Evolutionary conservation across 2,797 vertebrate species (phyloP).

Genomic region (Melanotaenia boesemani): DNA sequence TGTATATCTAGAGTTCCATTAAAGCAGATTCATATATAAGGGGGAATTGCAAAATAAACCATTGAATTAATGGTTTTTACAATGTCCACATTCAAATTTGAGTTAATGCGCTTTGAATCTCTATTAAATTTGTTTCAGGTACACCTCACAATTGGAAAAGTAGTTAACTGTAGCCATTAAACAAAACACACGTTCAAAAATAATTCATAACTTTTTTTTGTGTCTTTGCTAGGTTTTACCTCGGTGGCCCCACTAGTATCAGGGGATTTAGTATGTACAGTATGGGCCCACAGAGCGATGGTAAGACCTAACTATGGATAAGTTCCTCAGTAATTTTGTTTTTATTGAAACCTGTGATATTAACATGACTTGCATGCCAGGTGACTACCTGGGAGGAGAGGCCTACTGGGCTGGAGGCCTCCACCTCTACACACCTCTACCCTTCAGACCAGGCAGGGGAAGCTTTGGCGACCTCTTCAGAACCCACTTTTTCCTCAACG

Average conservation of each 20-base stretch:
- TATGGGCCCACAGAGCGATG: constrained; percentile 97
- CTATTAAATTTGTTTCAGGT: not conserved
- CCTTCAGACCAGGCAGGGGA: constrained; percentile 92
- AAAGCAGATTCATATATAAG: not conserved
- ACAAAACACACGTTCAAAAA: not conserved
- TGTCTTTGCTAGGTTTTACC: constrained; percentile 89
- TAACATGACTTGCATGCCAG: constrained; percentile 77
- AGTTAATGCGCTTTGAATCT: not conserved
- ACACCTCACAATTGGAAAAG: not conserved
- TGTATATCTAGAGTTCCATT: not conserved
- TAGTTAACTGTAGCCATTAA: not conserved
- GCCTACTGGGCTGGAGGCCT: constrained; percentile 95
- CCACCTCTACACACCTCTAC: constrained; percentile 95
- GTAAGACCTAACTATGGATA: constrained; percentile 73
- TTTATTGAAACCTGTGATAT: constrained; percentile 40
- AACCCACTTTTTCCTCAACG: constrained; percentile 98
- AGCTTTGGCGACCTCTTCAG: constrained; percentile 96
- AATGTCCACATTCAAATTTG: not conserved
- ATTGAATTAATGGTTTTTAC: not conserved
- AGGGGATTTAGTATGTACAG: constrained; percentile 99
- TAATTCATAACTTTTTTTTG: not conserved
- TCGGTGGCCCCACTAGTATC: constrained; percentile 96
- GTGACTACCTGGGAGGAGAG: constrained; percentile 96
- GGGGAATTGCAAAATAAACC: not conserved
- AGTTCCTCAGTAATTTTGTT: constrained; percentile 8